These are phyloP conservation scores for Australoheros facetus DNA, from an alignment of 2,797 vertebrate species.

Conservation along the genomic window DNA sequence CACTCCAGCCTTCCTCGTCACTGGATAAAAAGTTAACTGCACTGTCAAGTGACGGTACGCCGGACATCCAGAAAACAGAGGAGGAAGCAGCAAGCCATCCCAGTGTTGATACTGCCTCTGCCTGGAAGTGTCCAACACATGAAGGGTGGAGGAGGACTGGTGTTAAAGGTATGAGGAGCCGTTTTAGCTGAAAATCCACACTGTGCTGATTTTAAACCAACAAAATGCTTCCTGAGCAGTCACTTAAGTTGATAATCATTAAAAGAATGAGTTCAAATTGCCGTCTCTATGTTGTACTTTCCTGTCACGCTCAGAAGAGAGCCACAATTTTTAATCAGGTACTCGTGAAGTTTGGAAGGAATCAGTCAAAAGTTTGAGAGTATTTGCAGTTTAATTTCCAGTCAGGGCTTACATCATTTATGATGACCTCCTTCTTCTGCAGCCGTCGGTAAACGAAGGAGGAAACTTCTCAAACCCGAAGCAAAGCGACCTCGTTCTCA, in stretches of 20 bases:
- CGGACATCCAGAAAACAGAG: not conserved
- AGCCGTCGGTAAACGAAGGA: conserved; percentile 32
- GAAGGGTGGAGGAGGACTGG: not conserved
- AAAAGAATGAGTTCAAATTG: not conserved
- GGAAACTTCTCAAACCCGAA: not conserved
- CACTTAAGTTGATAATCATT: not conserved
- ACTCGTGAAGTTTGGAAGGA: not conserved
- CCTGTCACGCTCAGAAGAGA: not conserved
- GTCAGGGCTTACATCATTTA: not conserved
- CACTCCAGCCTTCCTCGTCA: not conserved
- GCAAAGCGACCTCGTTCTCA: conserved; percentile 52
- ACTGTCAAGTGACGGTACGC: not conserved
- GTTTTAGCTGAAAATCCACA: not conserved
- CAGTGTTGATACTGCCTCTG: not conserved
- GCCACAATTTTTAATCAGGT: not conserved
- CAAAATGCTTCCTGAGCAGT: not conserved
- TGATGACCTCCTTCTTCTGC: not conserved
- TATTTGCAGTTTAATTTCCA: not conserved
- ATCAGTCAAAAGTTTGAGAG: not conserved
- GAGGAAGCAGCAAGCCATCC: not conserved
- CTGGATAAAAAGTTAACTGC: not conserved
- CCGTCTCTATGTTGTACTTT: not conserved
- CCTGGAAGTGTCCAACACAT: not conserved
- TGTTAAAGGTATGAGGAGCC: conserved; percentile 32
- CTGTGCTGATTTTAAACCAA: not conserved